Percentiles rank a stretch among this genome's conserved stretches.
phyloP scores from a whole-genome alignment of 2,888 invertebrate species.

The Yponomeuta plumbellus region DNA sequence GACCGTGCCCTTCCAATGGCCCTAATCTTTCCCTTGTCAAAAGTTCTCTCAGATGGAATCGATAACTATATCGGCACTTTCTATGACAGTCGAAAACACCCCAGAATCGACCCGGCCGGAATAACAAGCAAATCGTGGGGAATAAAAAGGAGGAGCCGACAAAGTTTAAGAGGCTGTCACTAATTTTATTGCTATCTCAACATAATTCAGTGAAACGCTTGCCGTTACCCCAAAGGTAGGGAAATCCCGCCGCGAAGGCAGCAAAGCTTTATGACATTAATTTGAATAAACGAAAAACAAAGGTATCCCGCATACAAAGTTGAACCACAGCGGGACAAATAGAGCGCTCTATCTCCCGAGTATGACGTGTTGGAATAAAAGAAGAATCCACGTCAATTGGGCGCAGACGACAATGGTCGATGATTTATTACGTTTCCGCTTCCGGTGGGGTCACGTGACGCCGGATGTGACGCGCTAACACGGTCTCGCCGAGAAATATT shows the following conservation, averaged over 20 bases:
- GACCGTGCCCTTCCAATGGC: constrained; percentile 4
- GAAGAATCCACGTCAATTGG: constrained; percentile 63
- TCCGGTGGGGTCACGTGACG: constrained; percentile 33
- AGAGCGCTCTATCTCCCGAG: not conserved
- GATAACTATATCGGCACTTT: constrained; percentile 21
- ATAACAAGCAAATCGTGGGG: not conserved
- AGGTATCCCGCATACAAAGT: not conserved
- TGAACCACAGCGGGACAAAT: not conserved
- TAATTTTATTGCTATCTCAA: constrained; percentile 11
- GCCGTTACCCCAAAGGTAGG: not conserved
- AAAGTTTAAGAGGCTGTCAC: constrained; percentile 9
- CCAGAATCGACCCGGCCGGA: constrained; percentile 14
- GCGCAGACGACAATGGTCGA: constrained; percentile 51
- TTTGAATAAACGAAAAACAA: constrained; percentile 5
- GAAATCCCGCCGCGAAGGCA: not conserved
- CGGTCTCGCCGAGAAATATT: constrained; percentile 40
- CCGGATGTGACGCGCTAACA: constrained; percentile 42
- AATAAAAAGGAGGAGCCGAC: constrained; percentile 3
- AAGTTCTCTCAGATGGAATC: constrained; percentile 23
- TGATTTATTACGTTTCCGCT: constrained; percentile 60
- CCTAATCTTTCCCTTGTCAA: constrained; percentile 23
- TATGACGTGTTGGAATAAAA: constrained; percentile 20
- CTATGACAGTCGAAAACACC: constrained; percentile 15
- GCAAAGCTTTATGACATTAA: constrained; percentile 4
- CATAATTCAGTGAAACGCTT: constrained; percentile 13